Evolutionary conservation across 2,113 vertebrate genomes (phyloP), one percentile per base, ranked within the genome.

Genomic region (Neotoma lepida): DNA sequence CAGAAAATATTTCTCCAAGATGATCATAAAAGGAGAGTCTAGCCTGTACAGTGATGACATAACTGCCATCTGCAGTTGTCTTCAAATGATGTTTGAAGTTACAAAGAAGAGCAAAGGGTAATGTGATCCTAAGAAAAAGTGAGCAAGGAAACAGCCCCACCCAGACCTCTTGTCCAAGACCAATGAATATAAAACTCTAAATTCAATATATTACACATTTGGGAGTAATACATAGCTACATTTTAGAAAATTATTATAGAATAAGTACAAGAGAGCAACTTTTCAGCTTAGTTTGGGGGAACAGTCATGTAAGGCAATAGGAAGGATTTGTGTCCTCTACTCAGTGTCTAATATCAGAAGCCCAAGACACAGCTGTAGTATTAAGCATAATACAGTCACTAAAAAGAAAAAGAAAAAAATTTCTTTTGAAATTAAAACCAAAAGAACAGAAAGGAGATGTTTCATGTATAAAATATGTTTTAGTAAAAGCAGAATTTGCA

Each of bases 1-100:
- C 9, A 95, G 66, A 93, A 95, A 96, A 89, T 88, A 70, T 78
- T 78, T 93, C 51, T 92, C 49, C 90, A 41, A 71, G 58, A 82
- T 58, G 44, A 54, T 93, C 39, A 76, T 6, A 80, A 80, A 39
- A 6, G 33, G 18, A 85, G 4, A 80, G 0, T 84, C 1, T 86
- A 93, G 84, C 39, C 10, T 91, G 15, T 71, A 76, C 71, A 33
- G 20, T 76, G 88, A 93, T 13, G 1, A 97, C 96, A 61, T 44
- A 76, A 87, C 28, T 92, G 35, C 71, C 92, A 89, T 86, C n/a
- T 90, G n/a, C 28, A 94, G 49, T 0, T 82, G 18, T 22, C 61
- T 90, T 80, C 90, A 61, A 92, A 74, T 94, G 88, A n/a, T 13
- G 22, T 81, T 96, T 58, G 74, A 78, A 93, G 15, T 64, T 91